phyloP scores from a whole-genome alignment of 2,888 invertebrate genomes.

The Ctena decussata region DNA sequence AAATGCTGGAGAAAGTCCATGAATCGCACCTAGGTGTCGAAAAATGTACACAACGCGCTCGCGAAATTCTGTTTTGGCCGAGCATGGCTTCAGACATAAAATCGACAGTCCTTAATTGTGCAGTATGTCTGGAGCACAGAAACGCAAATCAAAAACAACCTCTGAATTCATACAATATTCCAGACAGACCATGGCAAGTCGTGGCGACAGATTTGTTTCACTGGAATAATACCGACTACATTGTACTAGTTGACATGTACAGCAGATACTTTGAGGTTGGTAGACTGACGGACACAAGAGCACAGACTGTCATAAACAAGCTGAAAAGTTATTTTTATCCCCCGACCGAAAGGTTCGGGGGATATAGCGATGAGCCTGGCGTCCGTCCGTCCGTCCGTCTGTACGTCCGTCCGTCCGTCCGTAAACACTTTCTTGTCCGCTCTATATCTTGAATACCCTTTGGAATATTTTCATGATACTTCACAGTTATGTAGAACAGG shows the following conservation, averaged over 20 bases:
- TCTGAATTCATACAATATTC: conserved; percentile 31
- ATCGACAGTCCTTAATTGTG: conserved; percentile 17
- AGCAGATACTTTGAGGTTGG: conserved; percentile 44
- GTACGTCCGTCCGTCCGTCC: too few relatives aligned
- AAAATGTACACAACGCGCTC: conserved; percentile 33
- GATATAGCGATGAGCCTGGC: too few relatives aligned
- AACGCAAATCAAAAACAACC: conserved; percentile 48
- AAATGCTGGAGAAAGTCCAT: conserved; percentile 36
- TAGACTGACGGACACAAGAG: conserved; percentile 14
- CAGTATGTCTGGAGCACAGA: conserved; percentile 41
- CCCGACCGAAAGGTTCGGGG: too few relatives aligned
- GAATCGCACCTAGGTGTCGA: conserved; percentile 30
- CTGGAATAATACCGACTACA: conserved; percentile 43
- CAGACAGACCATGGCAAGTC: conserved; percentile 49
- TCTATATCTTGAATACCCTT: too few relatives aligned
- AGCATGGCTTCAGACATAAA: conserved; percentile 31
- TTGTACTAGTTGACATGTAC: conserved; percentile 50
- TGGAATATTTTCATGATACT: too few relatives aligned
- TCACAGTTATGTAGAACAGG: too few relatives aligned
- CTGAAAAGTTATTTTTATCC: conserved; percentile 28
- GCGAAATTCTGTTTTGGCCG: conserved; percentile 41
- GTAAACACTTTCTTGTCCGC: too few relatives aligned
- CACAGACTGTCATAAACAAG: conserved; percentile 35
- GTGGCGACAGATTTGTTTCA: conserved; percentile 55
- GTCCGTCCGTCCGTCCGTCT: too few relatives aligned